Evolutionary conservation across 2,113 vertebrate genomes (phyloP), one percentile per base, ranked within the genome.

Genomic region (Halcyon malimbica): DNA sequence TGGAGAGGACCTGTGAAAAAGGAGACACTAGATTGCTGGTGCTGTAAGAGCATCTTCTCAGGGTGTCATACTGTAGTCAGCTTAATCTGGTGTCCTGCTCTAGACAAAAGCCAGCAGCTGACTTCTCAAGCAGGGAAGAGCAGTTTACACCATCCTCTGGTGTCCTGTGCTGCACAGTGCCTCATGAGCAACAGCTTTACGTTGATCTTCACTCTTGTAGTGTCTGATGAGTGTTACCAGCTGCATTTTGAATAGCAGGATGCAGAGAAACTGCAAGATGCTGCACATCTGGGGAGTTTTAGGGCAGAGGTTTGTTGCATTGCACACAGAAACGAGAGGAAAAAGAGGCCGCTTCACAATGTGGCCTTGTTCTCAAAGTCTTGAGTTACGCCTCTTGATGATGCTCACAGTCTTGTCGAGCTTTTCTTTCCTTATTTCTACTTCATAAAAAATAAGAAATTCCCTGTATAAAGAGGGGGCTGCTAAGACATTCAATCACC

Each of bases 311-410:
- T 89, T 91, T 84, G 23, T n/a, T 89, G 21, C n/a, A 42, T 37
- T 89, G 28, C 25, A n/a, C 42, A 59, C 6, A 74, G 35, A 70
- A 82, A 17, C 54, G 51, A 79, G 56, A 75, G 25, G 20, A 29
- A 7, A 7, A 69, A 48, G 48, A 60, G 48, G 39, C 29, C 39
- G 83, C 2, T 21, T 71, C 0, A 0, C 14, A 37, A 18, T 1
- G 0, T 10, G 57, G 71, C 70, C 60, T 89, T 71, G 25, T n/a
- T 64, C 48, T 68, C 62, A 63, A 9, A 29, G 33, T 46, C 7
- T 46, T 16, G 42, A 63, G 7, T 76, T 54, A 18, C 12, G 21
- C 11, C 10, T 60, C 51, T 62, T 25, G 39, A 44, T 51, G 33
- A 29, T 68, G 37, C 5, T 87, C 28, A 41, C 3, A 13, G 42